Percentiles rank a stretch among this genome's conserved stretches.
These are phyloP conservation scores for Hirtodrosophila duncani DNA, from an alignment of 2,888 invertebrate genomes.

Conservation along the genomic window DNA sequence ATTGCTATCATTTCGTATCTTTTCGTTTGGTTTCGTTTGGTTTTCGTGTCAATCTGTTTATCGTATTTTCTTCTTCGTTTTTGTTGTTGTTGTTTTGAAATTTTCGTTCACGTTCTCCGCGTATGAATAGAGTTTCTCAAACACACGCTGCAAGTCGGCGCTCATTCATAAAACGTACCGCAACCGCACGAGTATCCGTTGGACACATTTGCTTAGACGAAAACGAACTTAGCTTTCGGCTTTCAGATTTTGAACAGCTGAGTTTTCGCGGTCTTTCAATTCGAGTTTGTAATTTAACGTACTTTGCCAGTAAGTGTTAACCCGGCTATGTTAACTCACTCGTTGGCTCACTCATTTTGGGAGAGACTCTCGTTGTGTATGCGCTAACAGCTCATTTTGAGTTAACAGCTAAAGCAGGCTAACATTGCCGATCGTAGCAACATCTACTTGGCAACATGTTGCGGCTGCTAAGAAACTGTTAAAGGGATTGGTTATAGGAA, in stretches of 20 bases:
- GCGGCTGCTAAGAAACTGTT: slow-evolving; percentile 1
- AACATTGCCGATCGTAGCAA: slow-evolving; percentile 16
- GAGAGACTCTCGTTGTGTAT: too few relatives aligned
- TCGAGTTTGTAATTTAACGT: not conserved
- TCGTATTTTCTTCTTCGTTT: slow-evolving; percentile 49
- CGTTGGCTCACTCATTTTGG: too few relatives aligned
- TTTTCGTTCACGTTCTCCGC: slow-evolving; percentile 63
- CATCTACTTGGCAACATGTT: slow-evolving; percentile 16
- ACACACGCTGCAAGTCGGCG: slow-evolving; percentile 49
- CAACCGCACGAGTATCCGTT: slow-evolving; percentile 12
- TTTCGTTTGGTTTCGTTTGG: slow-evolving; percentile 1
- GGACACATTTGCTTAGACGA: slow-evolving; percentile 18
- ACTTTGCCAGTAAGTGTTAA: not conserved
- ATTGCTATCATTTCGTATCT: slow-evolving; percentile 38
- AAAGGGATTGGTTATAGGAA: slow-evolving; percentile 1
- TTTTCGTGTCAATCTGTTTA: slow-evolving; percentile 25
- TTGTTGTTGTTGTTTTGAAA: slow-evolving; percentile 29
- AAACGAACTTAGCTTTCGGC: too few relatives aligned
- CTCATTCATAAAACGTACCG: slow-evolving; percentile 63
- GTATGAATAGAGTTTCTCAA: slow-evolving; percentile 32
- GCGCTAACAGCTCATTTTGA: slow-evolving; percentile 26
- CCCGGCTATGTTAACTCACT: slow-evolving; percentile 1
- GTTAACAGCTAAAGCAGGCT: too few relatives aligned
- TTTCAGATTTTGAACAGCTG: too few relatives aligned
- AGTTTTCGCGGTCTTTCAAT: too few relatives aligned